phyloP scores from a whole-genome alignment of 2,113 vertebrate genomes.

The Isurus oxyrinchus region DNA sequence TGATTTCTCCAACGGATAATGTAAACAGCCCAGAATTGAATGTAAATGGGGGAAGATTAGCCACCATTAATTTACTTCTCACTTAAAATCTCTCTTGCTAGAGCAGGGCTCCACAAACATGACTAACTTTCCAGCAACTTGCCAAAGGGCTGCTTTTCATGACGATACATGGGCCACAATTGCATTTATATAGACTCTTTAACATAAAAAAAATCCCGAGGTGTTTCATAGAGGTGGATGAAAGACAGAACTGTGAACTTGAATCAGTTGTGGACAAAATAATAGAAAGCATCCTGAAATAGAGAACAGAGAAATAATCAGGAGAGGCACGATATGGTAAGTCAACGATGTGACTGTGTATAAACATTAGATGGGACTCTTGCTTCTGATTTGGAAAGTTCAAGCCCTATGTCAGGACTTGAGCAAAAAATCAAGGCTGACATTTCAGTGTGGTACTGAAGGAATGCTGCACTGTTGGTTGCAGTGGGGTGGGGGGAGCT shows the following conservation, averaged over 20 bases:
- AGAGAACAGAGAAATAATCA: neutral
- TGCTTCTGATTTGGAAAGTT: too few relatives aligned
- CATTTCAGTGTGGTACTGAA: too few relatives aligned
- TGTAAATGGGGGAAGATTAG: neutral
- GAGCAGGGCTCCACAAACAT: neutral
- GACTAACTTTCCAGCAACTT: neutral
- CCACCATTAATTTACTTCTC: neutral
- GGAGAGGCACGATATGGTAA: neutral
- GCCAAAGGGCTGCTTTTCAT: neutral
- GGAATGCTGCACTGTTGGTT: too few relatives aligned
- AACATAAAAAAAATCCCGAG: neutral
- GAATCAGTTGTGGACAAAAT: neutral
- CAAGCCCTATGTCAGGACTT: too few relatives aligned
- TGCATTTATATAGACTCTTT: neutral
- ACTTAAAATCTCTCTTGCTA: neutral
- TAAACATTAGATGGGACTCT: too few relatives aligned
- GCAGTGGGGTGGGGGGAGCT: too few relatives aligned
- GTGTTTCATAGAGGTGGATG: neutral
- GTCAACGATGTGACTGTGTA: neutral
- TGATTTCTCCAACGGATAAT: neutral
- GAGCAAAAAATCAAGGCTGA: too few relatives aligned
- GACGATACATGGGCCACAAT: neutral
- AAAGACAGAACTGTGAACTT: neutral
- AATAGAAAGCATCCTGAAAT: neutral
- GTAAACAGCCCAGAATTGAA: neutral